Base-by-base conservation (phyloP, 2,113 vertebrate genomes). In the Centropristis striata region DNA sequence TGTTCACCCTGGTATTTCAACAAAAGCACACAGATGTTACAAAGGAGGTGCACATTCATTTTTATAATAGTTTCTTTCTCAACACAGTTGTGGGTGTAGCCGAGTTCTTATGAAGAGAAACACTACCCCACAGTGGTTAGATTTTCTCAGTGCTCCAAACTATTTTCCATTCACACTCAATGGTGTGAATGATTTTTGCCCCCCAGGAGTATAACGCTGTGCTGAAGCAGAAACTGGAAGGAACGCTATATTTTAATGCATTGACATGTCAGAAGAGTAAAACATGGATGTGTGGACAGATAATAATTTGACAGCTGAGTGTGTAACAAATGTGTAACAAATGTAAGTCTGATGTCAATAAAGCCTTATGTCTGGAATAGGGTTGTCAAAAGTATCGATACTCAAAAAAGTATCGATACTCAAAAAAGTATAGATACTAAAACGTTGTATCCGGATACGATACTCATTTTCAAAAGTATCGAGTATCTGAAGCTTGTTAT, bases 121-220 rank as follows among this genome's bases (percentile, higher is more conserved):
- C 77, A 93, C 74, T 90, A 92, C 92, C 92, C 91, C 92, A 92
- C 92, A 92, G 92, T 93, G 92, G 92, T 83, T 90, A 86, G 85
- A 88, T 18, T 92, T 93, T 92, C 83, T 89, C 88, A 90, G 86
- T 92, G 91, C 91, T 93, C 64, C 80, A 85, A 67, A 88, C 86
- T 80, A 16, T 78, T 78, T 68, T 88, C 41, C 51, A 57, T 57
- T 77, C 39, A 79, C 57, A 60, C 67, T 64, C 25, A 15, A 4
- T 50, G 69, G 49, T 46, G 59, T 39, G 27, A 49, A 32, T 68
- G 36, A 37, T 36, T 41, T 37, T 3, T 21, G 28, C 27, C 67
- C 67, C 74, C 44, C 15, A 14, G 13, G 57, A 74, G n/a, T 16
- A 49, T 20, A 39, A 37, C 53, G 54, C n/a, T 41, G 20, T 16